Conservation (phyloP, 1,140 invertebrate genomes). For the Drosophila aff. region DNA sequence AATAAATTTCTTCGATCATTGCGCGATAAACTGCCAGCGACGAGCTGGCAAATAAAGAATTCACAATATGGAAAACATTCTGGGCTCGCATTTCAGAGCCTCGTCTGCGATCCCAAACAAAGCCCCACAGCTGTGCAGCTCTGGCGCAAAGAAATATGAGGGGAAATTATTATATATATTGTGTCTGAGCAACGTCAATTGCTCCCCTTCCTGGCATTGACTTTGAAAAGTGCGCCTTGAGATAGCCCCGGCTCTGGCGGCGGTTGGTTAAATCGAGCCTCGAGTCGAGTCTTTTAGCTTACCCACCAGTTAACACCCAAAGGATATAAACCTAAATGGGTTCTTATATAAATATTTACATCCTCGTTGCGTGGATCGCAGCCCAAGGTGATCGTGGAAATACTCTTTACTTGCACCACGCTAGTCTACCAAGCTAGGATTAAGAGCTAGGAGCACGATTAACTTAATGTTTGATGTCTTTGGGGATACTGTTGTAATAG, state of each 20-base stretch:
- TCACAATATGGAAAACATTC: slow-evolving; percentile 34
- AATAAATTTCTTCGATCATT: slow-evolving; percentile 67
- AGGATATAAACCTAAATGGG: too few relatives aligned
- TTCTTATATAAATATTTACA: too few relatives aligned
- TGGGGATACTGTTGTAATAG: background rate
- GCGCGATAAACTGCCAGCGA: slow-evolving; percentile 52
- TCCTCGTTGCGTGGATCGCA: too few relatives aligned
- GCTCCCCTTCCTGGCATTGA: slow-evolving; percentile 57
- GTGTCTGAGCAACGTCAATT: slow-evolving; percentile 58
- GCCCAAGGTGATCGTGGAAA: too few relatives aligned
- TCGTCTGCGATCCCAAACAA: slow-evolving; percentile 31
- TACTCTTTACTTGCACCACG: too few relatives aligned
- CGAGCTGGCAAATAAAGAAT: slow-evolving; percentile 53
- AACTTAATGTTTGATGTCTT: too few relatives aligned
- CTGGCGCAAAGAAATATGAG: background rate
- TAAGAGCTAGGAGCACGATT: too few relatives aligned
- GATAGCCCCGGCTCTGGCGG: slow-evolving; percentile 11
- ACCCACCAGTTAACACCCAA: background rate
- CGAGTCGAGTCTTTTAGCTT: background rate
- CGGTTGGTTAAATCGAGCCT: background rate
- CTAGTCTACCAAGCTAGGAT: too few relatives aligned
- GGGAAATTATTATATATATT: slow-evolving; percentile 15
- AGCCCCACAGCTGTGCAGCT: slow-evolving; percentile 50
- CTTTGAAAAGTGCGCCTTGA: slow-evolving; percentile 65
- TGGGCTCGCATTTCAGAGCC: slow-evolving; percentile 6